A percentile compares a stretch with the other conserved stretches of the same genome.
phyloP scores from a whole-genome alignment of 2,797 vertebrate species.

The Oreortyx pictus region DNA sequence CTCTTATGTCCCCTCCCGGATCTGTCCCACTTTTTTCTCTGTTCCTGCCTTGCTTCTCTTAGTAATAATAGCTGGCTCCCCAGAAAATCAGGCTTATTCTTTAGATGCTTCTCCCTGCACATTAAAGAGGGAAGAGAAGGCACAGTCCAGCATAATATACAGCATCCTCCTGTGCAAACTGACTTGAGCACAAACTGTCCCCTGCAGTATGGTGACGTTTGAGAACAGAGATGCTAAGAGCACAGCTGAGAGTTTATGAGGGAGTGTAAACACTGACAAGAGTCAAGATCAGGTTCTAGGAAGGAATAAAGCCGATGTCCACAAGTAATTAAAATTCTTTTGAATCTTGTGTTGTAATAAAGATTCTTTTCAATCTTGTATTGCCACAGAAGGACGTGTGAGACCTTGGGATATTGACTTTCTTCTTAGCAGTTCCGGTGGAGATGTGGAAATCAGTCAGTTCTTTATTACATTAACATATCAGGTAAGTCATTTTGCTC shows the following conservation, averaged over 20 bases:
- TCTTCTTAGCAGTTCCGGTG: not conserved
- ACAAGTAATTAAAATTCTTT: not conserved
- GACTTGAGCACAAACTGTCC: not conserved
- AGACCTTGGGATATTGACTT: not conserved
- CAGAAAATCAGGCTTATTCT: slow-evolving; percentile 4
- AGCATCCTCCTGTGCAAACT: not conserved
- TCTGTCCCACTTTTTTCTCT: slow-evolving; percentile 55
- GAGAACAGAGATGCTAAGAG: not conserved
- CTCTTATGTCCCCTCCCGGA: slow-evolving; percentile 52
- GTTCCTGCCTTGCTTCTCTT: slow-evolving; percentile 17
- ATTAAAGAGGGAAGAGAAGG: not conserved
- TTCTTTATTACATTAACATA: not conserved
- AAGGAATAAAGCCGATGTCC: slow-evolving; percentile 16
- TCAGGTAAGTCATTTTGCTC: not conserved
- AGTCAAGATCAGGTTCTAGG: not conserved
- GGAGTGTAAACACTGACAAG: not conserved
- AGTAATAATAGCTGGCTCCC: not conserved
- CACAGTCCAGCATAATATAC: not conserved
- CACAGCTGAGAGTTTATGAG: not conserved
- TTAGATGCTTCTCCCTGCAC: not conserved
- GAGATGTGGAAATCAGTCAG: not conserved
- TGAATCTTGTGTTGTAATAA: not conserved
- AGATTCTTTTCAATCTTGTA: too few relatives aligned
- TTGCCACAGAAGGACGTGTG: not conserved
- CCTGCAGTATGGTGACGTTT: not conserved